A percentile compares a stretch with the other conserved stretches of the same genome.
These are phyloP conservation scores for Pteruthius melanotis DNA, from an alignment of 2,113 vertebrate species.

Conservation along the genomic window DNA sequence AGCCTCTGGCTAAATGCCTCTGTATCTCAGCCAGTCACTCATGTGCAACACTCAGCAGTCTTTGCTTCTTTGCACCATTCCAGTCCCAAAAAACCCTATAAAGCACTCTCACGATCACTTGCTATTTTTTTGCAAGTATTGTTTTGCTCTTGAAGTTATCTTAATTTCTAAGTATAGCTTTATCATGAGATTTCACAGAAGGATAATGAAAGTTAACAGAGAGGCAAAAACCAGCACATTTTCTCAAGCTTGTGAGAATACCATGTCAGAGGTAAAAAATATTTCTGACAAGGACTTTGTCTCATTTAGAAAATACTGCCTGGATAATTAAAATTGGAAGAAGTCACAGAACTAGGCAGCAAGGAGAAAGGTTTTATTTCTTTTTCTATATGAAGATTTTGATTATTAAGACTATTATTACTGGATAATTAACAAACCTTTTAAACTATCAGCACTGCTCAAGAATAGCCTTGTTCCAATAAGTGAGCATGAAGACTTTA, in stretches of 20 bases:
- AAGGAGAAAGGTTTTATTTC: not conserved
- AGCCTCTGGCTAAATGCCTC: conserved; percentile 10
- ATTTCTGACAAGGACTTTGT: not conserved
- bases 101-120: not conserved
- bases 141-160: not conserved
- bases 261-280: not conserved
- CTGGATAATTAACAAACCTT: not conserved
- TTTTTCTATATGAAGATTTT: not conserved
- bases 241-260: not conserved
- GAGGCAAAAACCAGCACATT: not conserved
- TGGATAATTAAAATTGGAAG: conserved; percentile 14
- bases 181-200: not conserved
- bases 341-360: not conserved
- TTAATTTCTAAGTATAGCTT: not conserved
- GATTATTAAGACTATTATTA: not conserved
- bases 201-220: not conserved
- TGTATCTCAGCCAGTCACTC: conserved; percentile 15
- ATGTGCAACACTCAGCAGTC: not conserved
- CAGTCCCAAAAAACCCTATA: not conserved
- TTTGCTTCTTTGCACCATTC: not conserved
- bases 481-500: not conserved
- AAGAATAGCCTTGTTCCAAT: not conserved
- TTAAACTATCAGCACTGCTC: not conserved
- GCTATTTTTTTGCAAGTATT: not conserved
- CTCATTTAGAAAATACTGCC: not conserved